phyloP scores from a whole-genome alignment of 2,888 invertebrate species.

The Orchesellides sinensis region DNA sequence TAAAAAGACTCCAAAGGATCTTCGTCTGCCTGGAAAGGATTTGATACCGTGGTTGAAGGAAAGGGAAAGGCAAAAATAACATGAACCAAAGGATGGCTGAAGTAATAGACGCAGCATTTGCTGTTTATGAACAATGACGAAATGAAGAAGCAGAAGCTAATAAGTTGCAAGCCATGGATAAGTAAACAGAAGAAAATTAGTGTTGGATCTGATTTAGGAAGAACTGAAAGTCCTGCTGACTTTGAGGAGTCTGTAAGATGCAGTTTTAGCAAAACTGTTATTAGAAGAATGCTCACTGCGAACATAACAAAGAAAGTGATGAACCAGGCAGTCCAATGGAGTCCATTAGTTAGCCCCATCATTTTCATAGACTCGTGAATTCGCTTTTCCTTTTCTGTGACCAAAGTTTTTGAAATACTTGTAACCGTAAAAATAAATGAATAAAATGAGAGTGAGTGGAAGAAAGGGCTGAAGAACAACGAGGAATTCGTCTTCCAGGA shows the following conservation, averaged over 20 bases:
- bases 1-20: constrained; percentile 82
- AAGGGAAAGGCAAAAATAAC: constrained; percentile 84
- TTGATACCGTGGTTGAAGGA: constrained; percentile 82
- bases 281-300: constrained; percentile 80
- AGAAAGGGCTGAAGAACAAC: constrained; percentile 83
- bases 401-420: constrained; percentile 67
- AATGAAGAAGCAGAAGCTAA: constrained; percentile 88
- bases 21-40: constrained; percentile 79
- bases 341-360: constrained; percentile 90
- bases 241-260: constrained; percentile 20
- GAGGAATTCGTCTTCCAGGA: constrained; percentile 83
- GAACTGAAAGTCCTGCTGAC: constrained; percentile 39
- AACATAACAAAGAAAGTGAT: constrained; percentile 85
- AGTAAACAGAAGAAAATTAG: constrained; percentile 85
- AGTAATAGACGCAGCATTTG: constrained; percentile 87
- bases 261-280: constrained; percentile 71
- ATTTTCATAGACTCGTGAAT: constrained; percentile 92
- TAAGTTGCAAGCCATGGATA: constrained; percentile 84
- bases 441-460: constrained; percentile 86
- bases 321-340: constrained; percentile 93
- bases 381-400: constrained; percentile 69
- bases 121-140: constrained; percentile 84
- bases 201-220: constrained; percentile 81
- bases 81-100: constrained; percentile 83
- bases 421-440: constrained; percentile 76